Conservation (phyloP, 2,888 invertebrate genomes). For the Polylopha cassiicola region DNA sequence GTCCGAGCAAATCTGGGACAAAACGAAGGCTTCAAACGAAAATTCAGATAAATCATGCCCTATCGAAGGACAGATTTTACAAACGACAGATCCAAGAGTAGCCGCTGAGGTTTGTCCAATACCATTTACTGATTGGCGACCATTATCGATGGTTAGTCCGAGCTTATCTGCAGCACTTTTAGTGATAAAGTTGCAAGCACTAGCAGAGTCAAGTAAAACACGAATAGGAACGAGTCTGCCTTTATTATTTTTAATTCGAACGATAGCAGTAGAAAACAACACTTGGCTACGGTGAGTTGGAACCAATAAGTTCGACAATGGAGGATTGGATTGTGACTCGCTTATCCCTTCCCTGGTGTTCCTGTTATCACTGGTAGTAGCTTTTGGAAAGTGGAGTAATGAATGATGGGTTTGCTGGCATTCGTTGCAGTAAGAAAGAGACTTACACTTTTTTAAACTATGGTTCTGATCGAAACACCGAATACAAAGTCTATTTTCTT, state of each 20-base stretch:
- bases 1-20: constrained; percentile 1
- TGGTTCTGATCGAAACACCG: too few relatives aligned
- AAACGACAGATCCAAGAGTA: neutral
- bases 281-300: neutral
- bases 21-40: constrained; percentile 1
- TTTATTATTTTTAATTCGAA: neutral
- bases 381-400: neutral
- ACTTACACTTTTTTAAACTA: too few relatives aligned
- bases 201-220: neutral
- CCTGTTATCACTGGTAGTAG: neutral
- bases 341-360: neutral
- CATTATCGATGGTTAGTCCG: neutral
- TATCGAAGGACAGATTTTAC: neutral
- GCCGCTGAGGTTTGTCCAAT: neutral
- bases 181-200: neutral
- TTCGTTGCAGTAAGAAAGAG: too few relatives aligned
- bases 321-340: neutral
- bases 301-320: neutral
- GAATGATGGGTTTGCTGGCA: neutral
- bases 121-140: neutral
- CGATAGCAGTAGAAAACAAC: neutral
- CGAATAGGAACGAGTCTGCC: neutral
- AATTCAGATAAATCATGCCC: neutral
- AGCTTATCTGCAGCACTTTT: neutral
- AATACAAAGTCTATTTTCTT: too few relatives aligned